These are phyloP conservation scores for Montipora foliosa DNA, from an alignment of 64 coral and sea anemone genomes.

Conservation along the genomic window DNA sequence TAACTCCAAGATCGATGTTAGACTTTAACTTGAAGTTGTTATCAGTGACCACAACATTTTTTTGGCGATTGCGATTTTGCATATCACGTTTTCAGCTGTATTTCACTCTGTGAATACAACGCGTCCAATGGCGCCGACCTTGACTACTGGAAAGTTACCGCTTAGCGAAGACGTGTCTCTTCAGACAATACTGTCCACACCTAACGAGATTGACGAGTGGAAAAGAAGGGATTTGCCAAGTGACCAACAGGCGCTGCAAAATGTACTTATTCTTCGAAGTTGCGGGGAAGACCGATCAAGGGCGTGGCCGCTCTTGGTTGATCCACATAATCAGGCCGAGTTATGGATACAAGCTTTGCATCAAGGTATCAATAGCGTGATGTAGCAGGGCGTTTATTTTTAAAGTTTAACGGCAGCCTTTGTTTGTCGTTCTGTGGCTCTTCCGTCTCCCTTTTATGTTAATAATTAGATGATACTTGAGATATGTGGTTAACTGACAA, in stretches of 20 bases:
- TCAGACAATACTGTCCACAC: constrained; percentile 53
- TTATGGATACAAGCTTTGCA: constrained; percentile 84
- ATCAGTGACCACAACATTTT: no score
- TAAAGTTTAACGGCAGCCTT: no score
- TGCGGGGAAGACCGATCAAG: constrained; percentile 63
- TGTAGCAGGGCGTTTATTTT: no score
- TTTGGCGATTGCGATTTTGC: no score
- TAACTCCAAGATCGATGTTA: no score
- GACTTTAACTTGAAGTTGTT: no score
- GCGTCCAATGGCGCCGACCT: not conserved
- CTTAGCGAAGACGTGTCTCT: constrained; percentile 75
- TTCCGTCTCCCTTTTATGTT: no score
- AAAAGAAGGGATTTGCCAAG: constrained; percentile 74
- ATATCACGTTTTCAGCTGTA: no score
- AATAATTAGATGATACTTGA: no score
- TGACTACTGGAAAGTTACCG: constrained; percentile 44
- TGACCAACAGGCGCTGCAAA: constrained; percentile 81
- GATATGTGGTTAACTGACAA: no score
- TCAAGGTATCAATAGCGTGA: constrained; percentile 40
- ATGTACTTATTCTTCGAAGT: constrained; percentile 84
- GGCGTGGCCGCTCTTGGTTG: constrained; percentile 91
- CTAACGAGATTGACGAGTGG: constrained; percentile 90
- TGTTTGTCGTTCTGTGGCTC: no score
- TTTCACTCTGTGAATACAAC: not conserved
- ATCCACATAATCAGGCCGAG: constrained; percentile 86